Conservation (phyloP, 2,113 vertebrate genomes). For the Nesogale talazaci region DNA sequence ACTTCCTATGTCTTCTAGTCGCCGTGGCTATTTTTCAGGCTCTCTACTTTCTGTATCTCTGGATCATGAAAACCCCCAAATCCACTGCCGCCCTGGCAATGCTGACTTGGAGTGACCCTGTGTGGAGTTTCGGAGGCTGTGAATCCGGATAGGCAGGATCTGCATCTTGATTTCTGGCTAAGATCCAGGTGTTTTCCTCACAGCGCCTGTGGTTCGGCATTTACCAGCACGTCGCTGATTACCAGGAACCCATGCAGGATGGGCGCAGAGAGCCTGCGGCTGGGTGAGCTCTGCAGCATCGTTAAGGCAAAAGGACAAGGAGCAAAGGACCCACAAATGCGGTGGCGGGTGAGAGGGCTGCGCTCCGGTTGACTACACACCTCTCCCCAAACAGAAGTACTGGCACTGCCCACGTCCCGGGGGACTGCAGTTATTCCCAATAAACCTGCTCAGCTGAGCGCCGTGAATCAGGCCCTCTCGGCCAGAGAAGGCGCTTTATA, state of each 20-base stretch:
- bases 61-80: no score
- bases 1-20: neutral
- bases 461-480: conserved; percentile 48
- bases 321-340: neutral
- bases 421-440: conserved; percentile 55
- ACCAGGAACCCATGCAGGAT: neutral
- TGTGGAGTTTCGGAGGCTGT: no score
- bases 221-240: neutral
- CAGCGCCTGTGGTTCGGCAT: neutral
- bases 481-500: conserved; percentile 56
- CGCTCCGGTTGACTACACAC: neutral
- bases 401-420: neutral
- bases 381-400: neutral
- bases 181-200: neutral
- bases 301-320: neutral
- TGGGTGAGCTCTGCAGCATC: fast-evolving
- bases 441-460: conserved; percentile 64
- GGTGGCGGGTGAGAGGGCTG: neutral
- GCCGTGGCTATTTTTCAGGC: neutral
- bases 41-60: neutral
- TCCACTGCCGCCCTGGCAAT: no score
- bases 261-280: fast-evolving
- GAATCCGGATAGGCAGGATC: neutral
- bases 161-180: neutral
- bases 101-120: no score